Evolutionary conservation across 2,113 vertebrate species (phyloP), one percentile per base, ranked within the genome.

Genomic region (Orthonyx spaldingii): DNA sequence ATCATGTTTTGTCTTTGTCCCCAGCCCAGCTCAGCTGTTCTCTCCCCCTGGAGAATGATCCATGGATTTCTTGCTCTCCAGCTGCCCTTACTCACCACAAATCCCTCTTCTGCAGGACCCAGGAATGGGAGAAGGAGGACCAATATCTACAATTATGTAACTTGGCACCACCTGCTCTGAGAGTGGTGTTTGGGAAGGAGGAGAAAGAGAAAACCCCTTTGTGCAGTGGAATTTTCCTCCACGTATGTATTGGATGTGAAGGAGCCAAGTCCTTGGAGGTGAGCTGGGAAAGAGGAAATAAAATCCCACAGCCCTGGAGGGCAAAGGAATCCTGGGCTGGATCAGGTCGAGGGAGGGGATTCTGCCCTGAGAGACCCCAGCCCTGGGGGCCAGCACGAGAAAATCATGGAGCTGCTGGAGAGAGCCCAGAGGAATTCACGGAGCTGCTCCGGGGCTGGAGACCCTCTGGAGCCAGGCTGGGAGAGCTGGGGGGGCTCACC

Each of bases 241-340:
- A 5, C 44, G 75, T 9, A 20, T 69, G 22, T 81, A 37, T 91
- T 95, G 95, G 93, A 59, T 92, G 76, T 91, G 64, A 78, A 3
- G 77, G 68, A 42, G 59, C 61, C 59, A 63, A 82, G 35, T 55
- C 60, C 11, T 91, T 75, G 30, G 75, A 93, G 90, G 82, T 96
- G 95, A 96, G 61, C 63, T 87, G 95, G 90, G 83, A 96, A 95
- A 88, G 94, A 56, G 93, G 59, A 56, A 90, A 95, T 70, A 92
- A 97, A 66, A 60, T 7, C 69, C 24, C 39, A 4, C 16, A 75
- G 39, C 28, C 13, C 20, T 33, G 39, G 21, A 60, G 53, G 52
- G 37, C 35, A 33, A 10, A 17, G 22, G 42, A 13, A 20, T 10
- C 30, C 65, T n/a, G 74, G 57, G 57, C 76, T 64, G 85, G 35